Evolutionary conservation across 2,888 invertebrate species (phyloP), one percentile per base, ranked within the genome.

Genomic region (Ichneumoninae sp.): DNA sequence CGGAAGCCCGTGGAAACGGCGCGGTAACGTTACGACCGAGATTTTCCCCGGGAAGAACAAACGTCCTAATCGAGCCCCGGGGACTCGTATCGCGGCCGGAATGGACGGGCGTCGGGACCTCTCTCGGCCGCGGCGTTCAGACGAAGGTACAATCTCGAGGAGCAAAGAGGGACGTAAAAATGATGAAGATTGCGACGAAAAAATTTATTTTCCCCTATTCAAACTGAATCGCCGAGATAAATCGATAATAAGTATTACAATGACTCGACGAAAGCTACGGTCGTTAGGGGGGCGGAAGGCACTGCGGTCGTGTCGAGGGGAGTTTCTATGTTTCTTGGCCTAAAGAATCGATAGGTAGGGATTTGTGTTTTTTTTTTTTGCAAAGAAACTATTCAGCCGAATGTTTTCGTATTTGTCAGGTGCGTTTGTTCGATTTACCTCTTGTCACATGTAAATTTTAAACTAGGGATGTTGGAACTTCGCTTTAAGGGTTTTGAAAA

Each of bases 41-140:
- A 86, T 85, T 86, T 82, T 79, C 60, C 82, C 47, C 78, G 73
- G 75, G 73, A 79, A 73, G 85, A 87, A 84, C 85, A 81, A 83
- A 82, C 81, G 80, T 88, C 87, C 87, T 91, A 90, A 91, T 91
- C 89, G 91, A 88, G 87, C 89, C 86, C 87, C 73, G 80, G 89
- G 89, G 91, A 90, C 88, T 87, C 89, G 90, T 89, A 89, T 88
- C 89, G 88, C 85, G 87, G 88, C 85, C 87, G 88, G 86, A 88
- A 89, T 88, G 84, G 88, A 88, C 74, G 79, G 87, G 86, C 83
- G 86, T 83, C 84, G 33, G 22, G 76, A 74, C 36, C 36, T 63
- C 36, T 74, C 33, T 50, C 10, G n/a, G 36, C 78, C 65, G 70
- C 78, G 65, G 86, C 73, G 85, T 83, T 73, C 81, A 69, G 54